Percentiles rank a stretch among this genome's conserved stretches.
These are phyloP conservation scores for Nibea coibor DNA, from an alignment of 2,113 vertebrate species.

Conservation along the genomic window DNA sequence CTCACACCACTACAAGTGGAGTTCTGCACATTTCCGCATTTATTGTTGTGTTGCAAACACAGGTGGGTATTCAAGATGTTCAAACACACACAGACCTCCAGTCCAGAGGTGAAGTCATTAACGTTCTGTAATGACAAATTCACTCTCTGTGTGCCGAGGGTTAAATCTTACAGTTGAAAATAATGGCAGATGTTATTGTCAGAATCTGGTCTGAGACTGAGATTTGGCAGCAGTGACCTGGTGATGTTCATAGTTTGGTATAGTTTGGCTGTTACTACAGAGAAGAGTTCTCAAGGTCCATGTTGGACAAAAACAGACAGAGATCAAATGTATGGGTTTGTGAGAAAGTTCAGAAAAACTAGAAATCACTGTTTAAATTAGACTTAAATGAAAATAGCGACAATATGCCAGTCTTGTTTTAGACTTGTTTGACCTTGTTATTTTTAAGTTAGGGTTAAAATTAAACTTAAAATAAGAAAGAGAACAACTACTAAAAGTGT, in stretches of 20 bases:
- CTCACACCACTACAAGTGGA: slow-evolving; percentile 6
- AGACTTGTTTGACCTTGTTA: background rate
- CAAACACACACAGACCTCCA: slow-evolving; percentile 40
- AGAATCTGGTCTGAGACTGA: slow-evolving; percentile 7
- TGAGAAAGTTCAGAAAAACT: background rate
- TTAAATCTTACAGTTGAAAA: background rate
- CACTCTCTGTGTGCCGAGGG: background rate
- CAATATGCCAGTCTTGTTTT: background rate
- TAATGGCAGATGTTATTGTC: background rate
- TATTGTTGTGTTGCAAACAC: slow-evolving; percentile 22
- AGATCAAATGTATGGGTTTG: background rate
- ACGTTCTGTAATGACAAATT: slow-evolving; percentile 1
- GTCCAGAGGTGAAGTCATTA: slow-evolving; percentile 55
- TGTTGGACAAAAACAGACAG: background rate
- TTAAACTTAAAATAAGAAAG: background rate
- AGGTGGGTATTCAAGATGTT: slow-evolving; percentile 14
- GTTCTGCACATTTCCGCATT: slow-evolving; percentile 20
- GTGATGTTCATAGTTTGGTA: background rate
- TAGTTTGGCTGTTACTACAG: background rate
- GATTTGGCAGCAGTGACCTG: slow-evolving; percentile 23
- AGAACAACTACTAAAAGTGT: background rate
- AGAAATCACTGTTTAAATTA: background rate
- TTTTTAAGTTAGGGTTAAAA: background rate
- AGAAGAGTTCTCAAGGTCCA: slow-evolving; percentile 16
- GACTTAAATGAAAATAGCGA: background rate